Base-by-base conservation (phyloP, 2,888 invertebrate species). In the Standfussiana lucernea region DNA sequence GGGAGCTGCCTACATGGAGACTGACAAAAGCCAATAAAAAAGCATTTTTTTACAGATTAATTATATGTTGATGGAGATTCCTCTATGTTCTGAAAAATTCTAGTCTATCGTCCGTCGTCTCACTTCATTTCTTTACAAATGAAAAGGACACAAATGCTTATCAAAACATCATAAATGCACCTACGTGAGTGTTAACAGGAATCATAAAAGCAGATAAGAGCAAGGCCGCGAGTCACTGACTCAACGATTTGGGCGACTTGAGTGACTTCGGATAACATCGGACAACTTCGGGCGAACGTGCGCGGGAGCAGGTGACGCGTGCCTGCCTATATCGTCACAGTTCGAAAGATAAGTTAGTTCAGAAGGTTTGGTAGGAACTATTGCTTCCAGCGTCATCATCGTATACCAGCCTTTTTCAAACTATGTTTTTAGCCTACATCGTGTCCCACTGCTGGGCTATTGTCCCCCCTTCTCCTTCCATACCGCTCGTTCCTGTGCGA, bases 271-370 rank as follows among this genome's bases (percentile, higher is more conserved):
- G 59, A 50, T 64, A 35, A 18, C 18, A 40, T 79, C 59, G 79
- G 40, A 15, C 0, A 42, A 47, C 35, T 15, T 81, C 73, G 76
- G 35, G 35, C 50, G 69, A 64, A 85, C 81, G 76, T 85, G 85
- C 85, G 85, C 70, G 1, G 11, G 53, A 18, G 71, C 83, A 83
- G 76, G 83, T 85, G 72, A 40, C 81, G 85, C 70, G 70, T 79
- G 79, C 71, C 62, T 28, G 24, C n/a, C 56, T 47, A 18, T 50
- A 66, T 68, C 37, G 70, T 59, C 61, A 77, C 10, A 24, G 18
- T 15, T 15, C 8, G 15, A 13, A 8, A 42, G 21, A 53, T 1
- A 70, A 53, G 3, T 66, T n/a, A 62, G 35, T 18, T 37, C 53
- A 47, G 53, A 77, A 80, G 32, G 21, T n/a, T 40, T 64, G n/a